Evolutionary conservation across 2,888 invertebrate species (phyloP).

Genomic region (Tribolium freemani): DNA sequence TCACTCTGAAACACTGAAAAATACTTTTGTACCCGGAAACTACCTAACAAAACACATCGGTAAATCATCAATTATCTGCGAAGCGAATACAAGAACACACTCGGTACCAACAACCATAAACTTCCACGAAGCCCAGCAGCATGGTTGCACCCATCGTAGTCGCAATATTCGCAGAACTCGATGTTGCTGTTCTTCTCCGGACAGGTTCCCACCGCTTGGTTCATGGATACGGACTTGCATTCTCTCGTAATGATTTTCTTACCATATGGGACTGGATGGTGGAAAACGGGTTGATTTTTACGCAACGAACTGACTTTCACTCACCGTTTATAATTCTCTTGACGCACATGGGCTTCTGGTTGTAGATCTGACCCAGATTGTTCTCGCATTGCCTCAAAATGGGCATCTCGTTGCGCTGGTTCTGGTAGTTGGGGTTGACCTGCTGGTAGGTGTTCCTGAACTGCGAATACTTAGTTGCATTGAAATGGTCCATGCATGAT

Average conservation of each 20-base stretch:
- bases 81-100: conserved; percentile 33
- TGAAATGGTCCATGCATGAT: conserved; percentile 82
- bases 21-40: conserved; percentile 12
- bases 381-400: conserved; percentile 26
- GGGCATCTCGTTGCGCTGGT: conserved; percentile 36
- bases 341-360: conserved; percentile 36
- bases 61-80: conserved; percentile 30
- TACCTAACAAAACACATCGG: neutral
- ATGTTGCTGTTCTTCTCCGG: conserved; percentile 54
- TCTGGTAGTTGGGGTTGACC: conserved; percentile 28
- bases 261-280: conserved; percentile 68
- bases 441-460: conserved; percentile 47
- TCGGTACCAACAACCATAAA: conserved; percentile 61
- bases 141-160: conserved; percentile 78
- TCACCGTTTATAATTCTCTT: conserved; percentile 39
- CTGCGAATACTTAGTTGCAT: conserved; percentile 67
- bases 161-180: conserved; percentile 78
- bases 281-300: neutral
- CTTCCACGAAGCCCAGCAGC: conserved; percentile 70
- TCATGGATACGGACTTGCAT: conserved; percentile 73
- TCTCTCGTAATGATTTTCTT: conserved; percentile 71
- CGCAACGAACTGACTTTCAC: conserved; percentile 15
- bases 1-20: conserved; percentile 5
- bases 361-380: conserved; percentile 33
- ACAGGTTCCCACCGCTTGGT: conserved; percentile 68